Evolutionary conservation across 2,113 vertebrate species (phyloP), one percentile per base, ranked within the genome.

Genomic region (Coregonus clupeaformis): DNA sequence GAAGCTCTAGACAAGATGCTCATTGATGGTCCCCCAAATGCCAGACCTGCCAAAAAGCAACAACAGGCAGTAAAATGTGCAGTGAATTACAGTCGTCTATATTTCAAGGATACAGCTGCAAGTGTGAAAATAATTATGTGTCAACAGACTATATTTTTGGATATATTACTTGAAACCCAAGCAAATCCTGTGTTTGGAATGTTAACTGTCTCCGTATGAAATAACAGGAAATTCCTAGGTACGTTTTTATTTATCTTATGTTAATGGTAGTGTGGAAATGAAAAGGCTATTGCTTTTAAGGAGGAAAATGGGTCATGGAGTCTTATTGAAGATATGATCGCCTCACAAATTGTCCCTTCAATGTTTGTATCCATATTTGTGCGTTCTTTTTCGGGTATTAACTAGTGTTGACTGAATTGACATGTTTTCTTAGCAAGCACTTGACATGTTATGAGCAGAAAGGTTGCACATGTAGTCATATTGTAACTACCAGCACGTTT

Each of bases 141-240:
- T 81, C 82, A 82, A 85, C 77, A 85, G 63, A 74, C 63, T 20
- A 4, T 68, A 72, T 84, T 79, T 70, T 73, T 79, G 77, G 75
- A 75, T 75, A 66, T 79, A 78, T 79, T 81, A 83, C 65, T 80
- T 84, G 78, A 82, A 90, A 87, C 79, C 72, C 14, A 78, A 79
- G 83, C 52, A 57, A 81, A 78, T 65, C 85, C 76, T 68, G 66
- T 76, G 76, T 73, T 88, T 66, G 84, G 59, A 86, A 82, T 85
- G 78, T 82, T 87, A 84, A 89, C 77, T 72, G 68, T 79, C 83
- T 84, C 81, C 49, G 42, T 69, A 81, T 89, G 88, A 76, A 91
- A 86, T 87, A 90, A 91, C 86, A 92, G 89, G 90, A 90, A 90
- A 90, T 91, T 90, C 90, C 84, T 77, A 30, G 62, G 78, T 82